phyloP scores from a whole-genome alignment of 1,140 invertebrate genomes.

The Cepaea nemoralis region DNA sequence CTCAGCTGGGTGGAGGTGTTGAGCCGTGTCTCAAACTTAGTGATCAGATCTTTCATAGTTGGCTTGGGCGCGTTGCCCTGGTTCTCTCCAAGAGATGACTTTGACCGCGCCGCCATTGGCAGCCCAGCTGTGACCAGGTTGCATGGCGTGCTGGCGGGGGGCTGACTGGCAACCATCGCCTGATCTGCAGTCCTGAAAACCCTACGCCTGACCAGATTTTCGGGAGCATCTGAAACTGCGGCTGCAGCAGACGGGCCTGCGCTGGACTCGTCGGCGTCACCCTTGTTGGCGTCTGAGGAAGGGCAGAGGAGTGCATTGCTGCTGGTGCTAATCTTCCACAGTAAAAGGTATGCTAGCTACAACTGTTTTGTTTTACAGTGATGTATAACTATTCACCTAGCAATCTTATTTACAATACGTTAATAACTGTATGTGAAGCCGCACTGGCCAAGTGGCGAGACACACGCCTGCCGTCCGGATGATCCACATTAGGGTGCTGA shows the following conservation, averaged over 20 bases:
- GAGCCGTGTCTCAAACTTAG: not conserved
- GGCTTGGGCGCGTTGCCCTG: not conserved
- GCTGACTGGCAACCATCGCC: not conserved
- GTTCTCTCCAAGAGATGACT: not conserved
- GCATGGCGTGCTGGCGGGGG: not conserved
- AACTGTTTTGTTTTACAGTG: too few species aligned
- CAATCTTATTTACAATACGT: too few species aligned
- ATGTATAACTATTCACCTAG: too few species aligned
- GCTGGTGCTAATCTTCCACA: too few species aligned
- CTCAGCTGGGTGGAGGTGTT: not conserved
- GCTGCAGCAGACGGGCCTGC: not conserved
- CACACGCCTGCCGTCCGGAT: too few species aligned
- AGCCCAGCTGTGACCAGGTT: not conserved
- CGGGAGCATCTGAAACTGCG: not conserved
- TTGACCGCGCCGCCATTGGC: not conserved
- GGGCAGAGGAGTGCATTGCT: not conserved
- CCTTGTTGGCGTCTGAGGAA: not conserved
- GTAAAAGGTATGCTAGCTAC: too few species aligned
- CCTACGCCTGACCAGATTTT: not conserved
- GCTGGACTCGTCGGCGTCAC: not conserved
- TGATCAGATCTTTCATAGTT: not conserved
- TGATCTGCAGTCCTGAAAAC: not conserved
- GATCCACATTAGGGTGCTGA: too few species aligned
- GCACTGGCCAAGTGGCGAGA: too few species aligned
- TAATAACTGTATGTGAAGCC: too few species aligned